Evolutionary conservation across 1,140 invertebrate genomes (phyloP).

Genomic region (Delia radicum): DNA sequence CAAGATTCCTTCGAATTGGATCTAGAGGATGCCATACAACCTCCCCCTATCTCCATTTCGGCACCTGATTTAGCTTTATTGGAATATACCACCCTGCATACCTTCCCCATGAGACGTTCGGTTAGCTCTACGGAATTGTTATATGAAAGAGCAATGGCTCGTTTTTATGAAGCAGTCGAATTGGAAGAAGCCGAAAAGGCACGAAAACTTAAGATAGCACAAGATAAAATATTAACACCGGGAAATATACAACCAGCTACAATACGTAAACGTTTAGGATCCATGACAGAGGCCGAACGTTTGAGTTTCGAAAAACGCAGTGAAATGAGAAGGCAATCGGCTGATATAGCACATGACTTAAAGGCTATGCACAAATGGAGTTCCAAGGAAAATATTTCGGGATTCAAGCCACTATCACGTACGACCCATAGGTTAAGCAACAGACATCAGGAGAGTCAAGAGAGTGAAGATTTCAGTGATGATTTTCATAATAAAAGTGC

Average conservation of each 20-base stretch:
- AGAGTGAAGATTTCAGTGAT: slow-evolving; percentile 35
- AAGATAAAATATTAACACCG: slow-evolving; percentile 34
- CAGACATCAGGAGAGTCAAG: slow-evolving; percentile 28
- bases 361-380: slow-evolving; percentile 42
- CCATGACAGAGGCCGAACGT: slow-evolving; percentile 51
- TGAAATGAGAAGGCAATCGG: slow-evolving; percentile 46
- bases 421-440: slow-evolving; percentile 24
- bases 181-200: slow-evolving; percentile 66
- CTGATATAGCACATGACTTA: slow-evolving; percentile 38
- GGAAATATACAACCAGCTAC: slow-evolving; percentile 28
- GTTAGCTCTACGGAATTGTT: slow-evolving; percentile 79
- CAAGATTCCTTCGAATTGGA: slow-evolving; percentile 64
- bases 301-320: slow-evolving; percentile 47
- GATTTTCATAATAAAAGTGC: slow-evolving; percentile 23
- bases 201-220: slow-evolving; percentile 39
- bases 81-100: slow-evolving; percentile 55
- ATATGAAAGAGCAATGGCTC: slow-evolving; percentile 75
- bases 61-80: slow-evolving; percentile 69
- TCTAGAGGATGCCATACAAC: slow-evolving; percentile 64
- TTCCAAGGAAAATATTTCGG: slow-evolving; percentile 45
- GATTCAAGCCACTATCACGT: slow-evolving; percentile 31
- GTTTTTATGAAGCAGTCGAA: slow-evolving; percentile 73
- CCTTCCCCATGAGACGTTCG: slow-evolving; percentile 62
- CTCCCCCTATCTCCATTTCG: slow-evolving; percentile 76
- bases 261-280: slow-evolving; percentile 48